Evolutionary conservation across 1,140 invertebrate species (phyloP), one percentile per base, ranked within the genome.

Genomic region (Magallana gigas): DNA sequence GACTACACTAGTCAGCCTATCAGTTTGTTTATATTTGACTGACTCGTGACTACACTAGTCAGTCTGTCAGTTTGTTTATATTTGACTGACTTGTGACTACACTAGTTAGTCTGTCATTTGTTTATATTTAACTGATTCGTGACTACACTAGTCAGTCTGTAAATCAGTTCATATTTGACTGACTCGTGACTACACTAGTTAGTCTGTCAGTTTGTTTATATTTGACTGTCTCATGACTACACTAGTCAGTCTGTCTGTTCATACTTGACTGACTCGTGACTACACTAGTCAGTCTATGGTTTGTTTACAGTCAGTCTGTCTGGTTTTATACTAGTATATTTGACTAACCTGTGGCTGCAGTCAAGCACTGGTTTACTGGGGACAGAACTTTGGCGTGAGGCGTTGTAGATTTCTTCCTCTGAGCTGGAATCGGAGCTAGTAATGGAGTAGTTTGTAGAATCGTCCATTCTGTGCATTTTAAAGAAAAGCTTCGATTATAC

Each of bases 371-470:
- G 23, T 76, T 76, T 23, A 12, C 48, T 48, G 16, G 36, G 3
- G 36, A 48, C 36, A 48, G 36, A 0, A 81, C 14, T 36, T 23
- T 23, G 23, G 16, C 36, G 18, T 23, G 23, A 80, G 5, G 68
- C 68, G 59, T 84, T 57, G 82, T 80, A 87, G 6, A 87, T 81
- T 81, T 87, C 86, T 60, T 87, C 86, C 57, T 87, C 86, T 2
- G 86, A 76, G 48, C 86, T 87, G 5, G 82, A 83, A 14, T 83
- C 59, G 12, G 36, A 57, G n/a, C 81, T 83, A 8, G 16, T 76
- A n/a, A 87, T 84, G 18, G 86, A 84, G 59, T 84, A 87, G 84
- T 87, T 87, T 8, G 84, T 87, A 29, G 86, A 84, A 14, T 84
- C 82, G 29, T 87, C 86, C 59, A 64, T 58, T 16, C 86, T 87